phyloP scores from a whole-genome alignment of 2,113 vertebrate genomes.

The Hemiscyllium ocellatum region DNA sequence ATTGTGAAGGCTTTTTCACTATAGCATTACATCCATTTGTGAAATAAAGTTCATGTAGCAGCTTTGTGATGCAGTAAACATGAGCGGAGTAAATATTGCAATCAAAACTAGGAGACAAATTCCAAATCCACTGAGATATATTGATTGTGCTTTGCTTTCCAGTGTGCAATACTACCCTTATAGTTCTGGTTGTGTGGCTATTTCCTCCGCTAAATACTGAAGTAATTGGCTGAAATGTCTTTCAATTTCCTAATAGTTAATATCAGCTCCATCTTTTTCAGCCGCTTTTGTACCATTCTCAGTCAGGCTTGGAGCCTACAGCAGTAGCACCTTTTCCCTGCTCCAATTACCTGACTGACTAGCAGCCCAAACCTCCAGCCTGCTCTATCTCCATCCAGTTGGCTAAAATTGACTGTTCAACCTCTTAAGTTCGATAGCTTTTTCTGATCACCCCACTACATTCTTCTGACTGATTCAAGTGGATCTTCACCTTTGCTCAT shows the following conservation, averaged over 20 bases:
- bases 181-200: background rate
- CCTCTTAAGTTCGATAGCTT: no score
- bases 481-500: no score
- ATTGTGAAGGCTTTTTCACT: background rate
- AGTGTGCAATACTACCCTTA: background rate
- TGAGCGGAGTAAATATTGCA: background rate
- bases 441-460: no score
- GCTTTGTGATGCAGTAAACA: background rate
- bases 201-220: background rate
- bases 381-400: no score
- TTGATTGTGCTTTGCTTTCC: background rate
- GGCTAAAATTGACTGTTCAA: no score
- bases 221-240: background rate
- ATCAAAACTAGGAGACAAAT: background rate
- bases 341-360: no score
- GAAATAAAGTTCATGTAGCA: background rate
- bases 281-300: background rate
- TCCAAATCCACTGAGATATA: background rate
- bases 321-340: no score
- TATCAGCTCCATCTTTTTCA: background rate
- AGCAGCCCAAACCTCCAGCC: no score
- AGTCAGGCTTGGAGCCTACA: no score
- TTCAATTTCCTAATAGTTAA: background rate
- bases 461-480: no score
- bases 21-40: background rate